A percentile compares a stretch with the other conserved stretches of the same genome.
These are phyloP conservation scores for Cantharis nigra DNA, from an alignment of 2,888 invertebrate genomes.

Conservation along the genomic window DNA sequence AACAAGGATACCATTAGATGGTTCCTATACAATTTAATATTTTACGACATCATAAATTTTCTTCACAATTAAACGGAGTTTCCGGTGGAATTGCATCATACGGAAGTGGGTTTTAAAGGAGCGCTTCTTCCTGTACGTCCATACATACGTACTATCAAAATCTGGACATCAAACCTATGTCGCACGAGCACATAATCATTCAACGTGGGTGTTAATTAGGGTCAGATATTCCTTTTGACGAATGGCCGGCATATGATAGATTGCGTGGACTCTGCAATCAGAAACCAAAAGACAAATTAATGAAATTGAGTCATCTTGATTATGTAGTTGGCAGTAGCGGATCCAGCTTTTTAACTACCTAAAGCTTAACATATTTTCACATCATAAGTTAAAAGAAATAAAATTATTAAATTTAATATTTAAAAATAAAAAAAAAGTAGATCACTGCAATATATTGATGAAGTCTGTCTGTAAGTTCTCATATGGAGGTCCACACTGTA, in stretches of 20 bases:
- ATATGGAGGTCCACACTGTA: too few species aligned
- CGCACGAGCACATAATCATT: neutral
- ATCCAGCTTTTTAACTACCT: too few species aligned
- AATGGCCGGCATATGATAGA: neutral
- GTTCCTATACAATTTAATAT: neutral
- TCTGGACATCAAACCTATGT: neutral
- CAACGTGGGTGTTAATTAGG: neutral
- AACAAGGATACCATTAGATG: neutral
- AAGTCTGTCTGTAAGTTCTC: too few species aligned
- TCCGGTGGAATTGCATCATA: neutral
- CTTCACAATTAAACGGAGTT: neutral
- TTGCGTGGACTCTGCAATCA: neutral
- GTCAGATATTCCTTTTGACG: neutral
- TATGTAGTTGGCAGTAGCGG: too few species aligned
- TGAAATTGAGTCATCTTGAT: neutral
- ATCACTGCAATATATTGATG: too few species aligned
- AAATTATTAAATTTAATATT: too few species aligned
- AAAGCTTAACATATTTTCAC: too few species aligned
- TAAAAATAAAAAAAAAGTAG: too few species aligned
- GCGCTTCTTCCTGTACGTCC: neutral
- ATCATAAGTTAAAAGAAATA: too few species aligned
- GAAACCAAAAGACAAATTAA: neutral
- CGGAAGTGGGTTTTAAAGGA: neutral
- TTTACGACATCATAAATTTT: neutral
- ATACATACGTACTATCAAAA: neutral